Evolutionary conservation across 2,888 invertebrate species (phyloP).

Genomic region (Plusia festucae): DNA sequence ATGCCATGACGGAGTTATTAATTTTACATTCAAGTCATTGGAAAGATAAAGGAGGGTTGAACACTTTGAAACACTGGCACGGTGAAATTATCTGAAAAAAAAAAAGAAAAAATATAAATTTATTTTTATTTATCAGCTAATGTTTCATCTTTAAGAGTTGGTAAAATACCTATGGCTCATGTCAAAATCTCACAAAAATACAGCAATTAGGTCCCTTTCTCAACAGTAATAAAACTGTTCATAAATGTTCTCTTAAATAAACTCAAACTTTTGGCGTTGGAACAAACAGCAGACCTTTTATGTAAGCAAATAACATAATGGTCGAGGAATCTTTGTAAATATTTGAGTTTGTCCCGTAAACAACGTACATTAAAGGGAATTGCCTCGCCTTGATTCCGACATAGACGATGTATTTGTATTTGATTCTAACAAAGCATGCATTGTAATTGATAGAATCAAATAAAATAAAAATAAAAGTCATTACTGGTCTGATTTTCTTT

Average conservation of each 20-base stretch:
- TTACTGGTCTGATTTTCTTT: no score
- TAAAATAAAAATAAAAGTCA: no score
- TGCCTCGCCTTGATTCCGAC: not conserved
- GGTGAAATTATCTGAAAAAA: conserved; percentile 42
- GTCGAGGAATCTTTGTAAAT: conserved; percentile 21
- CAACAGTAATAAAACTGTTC: conserved; percentile 12
- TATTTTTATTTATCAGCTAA: no score
- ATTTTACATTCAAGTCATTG: conserved; percentile 54
- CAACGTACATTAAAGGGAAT: conserved; percentile 22
- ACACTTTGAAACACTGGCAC: conserved; percentile 34
- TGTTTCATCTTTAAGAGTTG: no score
- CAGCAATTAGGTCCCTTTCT: not conserved
- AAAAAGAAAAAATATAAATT: not conserved
- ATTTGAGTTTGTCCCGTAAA: conserved; percentile 28
- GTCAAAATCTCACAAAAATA: not conserved
- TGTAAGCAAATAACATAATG: conserved; percentile 39
- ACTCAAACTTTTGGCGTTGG: conserved; percentile 20
- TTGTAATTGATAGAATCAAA: no score
- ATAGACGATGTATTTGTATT: not conserved
- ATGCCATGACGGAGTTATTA: conserved; percentile 79
- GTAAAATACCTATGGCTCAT: no score
- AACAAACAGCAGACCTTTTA: conserved; percentile 30
- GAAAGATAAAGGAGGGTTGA: conserved; percentile 19
- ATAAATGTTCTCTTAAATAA: conserved; percentile 21
- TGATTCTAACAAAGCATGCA: no score